phyloP scores from a whole-genome alignment of 2,113 vertebrate genomes.

The Actenoides lindsayi region DNA sequence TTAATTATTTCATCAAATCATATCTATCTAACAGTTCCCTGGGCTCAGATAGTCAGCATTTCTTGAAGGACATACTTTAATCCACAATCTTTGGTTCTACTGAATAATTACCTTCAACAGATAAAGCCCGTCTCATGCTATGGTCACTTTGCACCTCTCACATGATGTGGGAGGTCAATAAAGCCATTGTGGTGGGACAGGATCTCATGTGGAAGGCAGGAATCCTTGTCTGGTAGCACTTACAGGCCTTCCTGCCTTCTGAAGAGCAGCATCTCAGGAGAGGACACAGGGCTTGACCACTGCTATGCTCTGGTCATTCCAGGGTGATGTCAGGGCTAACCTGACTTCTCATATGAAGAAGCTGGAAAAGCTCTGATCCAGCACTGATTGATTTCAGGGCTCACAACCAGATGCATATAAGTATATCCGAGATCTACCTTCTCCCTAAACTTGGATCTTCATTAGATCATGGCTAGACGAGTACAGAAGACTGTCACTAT shows the following conservation, averaged over 20 bases:
- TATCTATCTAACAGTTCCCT: neutral
- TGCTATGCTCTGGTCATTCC: neutral
- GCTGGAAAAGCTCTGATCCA: neutral
- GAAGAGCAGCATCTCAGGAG: neutral
- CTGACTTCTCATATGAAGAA: neutral
- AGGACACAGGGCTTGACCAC: neutral
- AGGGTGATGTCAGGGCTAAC: neutral
- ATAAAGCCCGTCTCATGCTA: neutral
- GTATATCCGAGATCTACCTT: neutral
- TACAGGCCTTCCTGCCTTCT: neutral
- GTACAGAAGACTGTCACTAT: accelerated
- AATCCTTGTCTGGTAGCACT: neutral
- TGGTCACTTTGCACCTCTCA: neutral
- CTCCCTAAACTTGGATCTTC: neutral
- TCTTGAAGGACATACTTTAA: constrained; percentile 18
- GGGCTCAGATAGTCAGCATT: neutral
- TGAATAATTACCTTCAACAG: neutral
- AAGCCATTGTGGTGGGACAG: neutral
- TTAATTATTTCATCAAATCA: constrained; percentile 57
- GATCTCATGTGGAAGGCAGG: neutral
- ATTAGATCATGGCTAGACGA: neutral
- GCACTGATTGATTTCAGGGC: neutral
- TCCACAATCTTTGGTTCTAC: neutral
- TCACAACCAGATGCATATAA: neutral
- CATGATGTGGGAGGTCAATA: neutral